phyloP scores from a whole-genome alignment of 2,113 vertebrate species.

The Zapornia atra region DNA sequence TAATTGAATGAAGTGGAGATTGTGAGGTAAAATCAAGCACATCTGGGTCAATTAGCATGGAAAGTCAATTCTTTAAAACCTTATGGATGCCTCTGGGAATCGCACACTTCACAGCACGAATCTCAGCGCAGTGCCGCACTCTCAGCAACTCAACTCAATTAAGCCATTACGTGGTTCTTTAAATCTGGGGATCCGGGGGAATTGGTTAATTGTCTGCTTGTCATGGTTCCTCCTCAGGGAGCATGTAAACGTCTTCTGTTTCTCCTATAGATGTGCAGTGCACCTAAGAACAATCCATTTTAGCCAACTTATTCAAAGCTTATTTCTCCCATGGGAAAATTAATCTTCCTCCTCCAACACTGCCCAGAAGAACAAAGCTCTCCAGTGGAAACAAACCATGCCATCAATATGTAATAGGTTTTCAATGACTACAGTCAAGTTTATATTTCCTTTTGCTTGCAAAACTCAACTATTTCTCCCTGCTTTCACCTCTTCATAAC shows the following conservation, averaged over 20 bases:
- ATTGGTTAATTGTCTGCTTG: constrained; percentile 69
- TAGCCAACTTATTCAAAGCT: constrained; percentile 61
- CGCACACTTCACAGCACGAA: constrained; percentile 47
- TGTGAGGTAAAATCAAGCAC: constrained; percentile 59
- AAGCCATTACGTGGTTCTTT: constrained; percentile 69
- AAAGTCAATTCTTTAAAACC: constrained; percentile 67
- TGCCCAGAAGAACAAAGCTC: constrained; percentile 23
- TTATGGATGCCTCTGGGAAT: constrained; percentile 70
- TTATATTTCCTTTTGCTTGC: constrained; percentile 2
- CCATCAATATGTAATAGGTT: neutral
- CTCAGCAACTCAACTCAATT: constrained; percentile 66
- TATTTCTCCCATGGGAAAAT: constrained; percentile 69
- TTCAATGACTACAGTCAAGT: neutral
- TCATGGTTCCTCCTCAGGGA: constrained; percentile 67
- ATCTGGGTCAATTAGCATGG: constrained; percentile 71
- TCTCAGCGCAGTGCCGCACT: constrained; percentile 4
- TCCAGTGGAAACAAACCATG: constrained; percentile 1
- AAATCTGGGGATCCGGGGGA: constrained; percentile 18
- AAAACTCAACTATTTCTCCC: neutral
- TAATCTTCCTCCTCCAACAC: constrained; percentile 52
- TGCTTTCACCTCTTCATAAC: neutral
- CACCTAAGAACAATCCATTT: constrained; percentile 50
- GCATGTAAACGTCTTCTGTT: constrained; percentile 62
- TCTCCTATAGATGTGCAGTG: constrained; percentile 41
- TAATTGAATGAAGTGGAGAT: constrained; percentile 43